Evolutionary conservation across 2,113 vertebrate genomes (phyloP), one percentile per base, ranked within the genome.

Genomic region (Sorex fumeus): DNA sequence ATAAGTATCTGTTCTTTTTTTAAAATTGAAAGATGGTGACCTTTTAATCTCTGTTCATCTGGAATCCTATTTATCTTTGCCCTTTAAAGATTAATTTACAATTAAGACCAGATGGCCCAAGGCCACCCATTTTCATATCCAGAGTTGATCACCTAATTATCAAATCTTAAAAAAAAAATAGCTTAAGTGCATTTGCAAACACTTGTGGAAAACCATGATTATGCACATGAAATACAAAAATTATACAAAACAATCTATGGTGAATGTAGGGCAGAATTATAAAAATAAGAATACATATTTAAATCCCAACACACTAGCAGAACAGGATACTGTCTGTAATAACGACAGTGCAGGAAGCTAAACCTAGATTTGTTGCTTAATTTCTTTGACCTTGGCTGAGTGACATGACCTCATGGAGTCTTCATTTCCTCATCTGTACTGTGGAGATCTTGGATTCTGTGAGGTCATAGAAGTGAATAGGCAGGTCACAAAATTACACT

Each of bases 21-120:
- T 83, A 80, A 85, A 50, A 70, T 72, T 45, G 64, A 30, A 88
- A 88, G 79, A 81, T 79, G 62, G 1, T 78, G 84, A 79, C 43
- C 84, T 91, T 91, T 67, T 94, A 93, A 90, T 88, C 85, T 88
- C 80, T 78, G 18, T 77, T 92, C 83, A 92, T 92, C 74, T 71
- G 43, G 71, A 89, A 84, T 93, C 62, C 27, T 90, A 94, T 87
- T 93, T 92, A 77, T 87, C 88, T n/a, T 66, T 10, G 40, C 45
- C n/a, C 53, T 78, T 93, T 64, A 60, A 87, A 91, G 62, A 95
- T 95, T 77, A 90, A 91, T 84, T 94, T 93, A 70, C 21, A 91
- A 81, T 90, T 36, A 90, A 79, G 47, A 88, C 45, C 88, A 93
- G 76, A 95, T 95, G 90, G 71, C 18, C 45, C 62, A 75, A 88